Base-by-base conservation (phyloP, 53 echinoderm and acorn worm species). In the Patiria pectinifera region DNA sequence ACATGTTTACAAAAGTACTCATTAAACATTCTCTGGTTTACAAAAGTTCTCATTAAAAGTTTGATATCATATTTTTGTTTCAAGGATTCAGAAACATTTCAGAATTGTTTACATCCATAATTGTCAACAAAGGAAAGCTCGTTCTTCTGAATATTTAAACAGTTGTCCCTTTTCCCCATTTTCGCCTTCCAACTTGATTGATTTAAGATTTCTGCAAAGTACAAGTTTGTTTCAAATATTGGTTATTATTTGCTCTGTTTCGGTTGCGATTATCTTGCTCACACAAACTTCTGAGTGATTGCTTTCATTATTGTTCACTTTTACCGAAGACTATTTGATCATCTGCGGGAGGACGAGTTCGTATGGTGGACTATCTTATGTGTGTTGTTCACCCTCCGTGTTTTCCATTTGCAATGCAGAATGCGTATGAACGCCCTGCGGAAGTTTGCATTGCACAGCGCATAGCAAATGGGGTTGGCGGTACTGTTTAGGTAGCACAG, bases 401-500 rank as follows among this genome's bases (percentile, higher is more conserved):
- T 81, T 26, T 82, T 96, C 92, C 95, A 99, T 47, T 91, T 95
- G 60, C 99, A 99, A 21, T 94, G 95, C 59, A 99, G 87, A 75
- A 99, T 99, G 66, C 96, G 93, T 86, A 95, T 95, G 91, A 99
- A 99, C 26, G 99, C 93, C 78, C 94, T 94, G 58, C 99, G 92
- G 95, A 99, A 99, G 69, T 97, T 97, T 76, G 95, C 94, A 89
- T 99, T 99, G 83, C 99, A 99, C 62, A 99, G 94, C 77, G 99
- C 99, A 77, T 99, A 99, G 92, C 99, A 99, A 82, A 99, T 95
- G 16, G 99, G 99, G 92, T 99, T 99, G 59, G 97, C 92, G 4
- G 99, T 99, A 88, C 99, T 99, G 86, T 99, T 99, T 6, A 99
- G 83, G 80, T 99, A 99, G 84, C 99, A 99, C 69, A 97, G 89